These are phyloP conservation scores for Siphamia tubifer DNA, from an alignment of 2,113 vertebrate genomes.

Conservation along the genomic window DNA sequence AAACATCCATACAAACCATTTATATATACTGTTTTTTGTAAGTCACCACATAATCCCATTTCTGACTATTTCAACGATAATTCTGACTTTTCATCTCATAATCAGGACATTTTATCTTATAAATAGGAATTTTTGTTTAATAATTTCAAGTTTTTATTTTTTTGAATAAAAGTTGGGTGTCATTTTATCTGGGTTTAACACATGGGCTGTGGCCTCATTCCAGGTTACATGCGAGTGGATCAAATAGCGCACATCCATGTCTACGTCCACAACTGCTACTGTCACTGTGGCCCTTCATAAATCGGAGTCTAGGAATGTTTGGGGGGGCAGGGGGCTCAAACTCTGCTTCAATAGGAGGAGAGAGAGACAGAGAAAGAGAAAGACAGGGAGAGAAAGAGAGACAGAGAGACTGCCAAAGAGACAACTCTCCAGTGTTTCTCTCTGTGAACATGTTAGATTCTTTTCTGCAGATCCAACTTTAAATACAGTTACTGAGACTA, in stretches of 20 bases:
- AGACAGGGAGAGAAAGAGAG: no score
- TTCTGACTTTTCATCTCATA: no score
- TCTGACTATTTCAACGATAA: no score
- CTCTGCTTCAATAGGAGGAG: conserved; percentile 84
- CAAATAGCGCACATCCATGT: conserved; percentile 72
- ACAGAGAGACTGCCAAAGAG: conserved; percentile 85
- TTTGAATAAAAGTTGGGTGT: conserved; percentile 65
- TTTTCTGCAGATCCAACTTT: conserved; percentile 72
- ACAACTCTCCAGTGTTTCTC: conserved; percentile 77
- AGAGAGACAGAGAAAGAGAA: no score
- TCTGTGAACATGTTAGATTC: conserved; percentile 68
- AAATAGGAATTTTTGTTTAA: no score
- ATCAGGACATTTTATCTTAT: no score
- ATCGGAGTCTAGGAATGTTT: conserved; percentile 81
- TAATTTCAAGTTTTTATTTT: no score
- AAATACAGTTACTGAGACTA: conserved; percentile 74
- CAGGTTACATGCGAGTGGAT: conserved; percentile 64
- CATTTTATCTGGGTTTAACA: conserved; percentile 73
- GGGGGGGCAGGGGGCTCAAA: conserved; percentile 72
- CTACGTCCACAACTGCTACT: no score
- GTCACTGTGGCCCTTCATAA: conserved; percentile 75
- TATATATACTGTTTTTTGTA: no score
- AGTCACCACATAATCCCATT: no score
- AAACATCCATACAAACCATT: no score
- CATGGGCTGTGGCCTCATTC: conserved; percentile 58